phyloP scores from a whole-genome alignment of 2,113 vertebrate species.

The Stercorarius parasiticus region DNA sequence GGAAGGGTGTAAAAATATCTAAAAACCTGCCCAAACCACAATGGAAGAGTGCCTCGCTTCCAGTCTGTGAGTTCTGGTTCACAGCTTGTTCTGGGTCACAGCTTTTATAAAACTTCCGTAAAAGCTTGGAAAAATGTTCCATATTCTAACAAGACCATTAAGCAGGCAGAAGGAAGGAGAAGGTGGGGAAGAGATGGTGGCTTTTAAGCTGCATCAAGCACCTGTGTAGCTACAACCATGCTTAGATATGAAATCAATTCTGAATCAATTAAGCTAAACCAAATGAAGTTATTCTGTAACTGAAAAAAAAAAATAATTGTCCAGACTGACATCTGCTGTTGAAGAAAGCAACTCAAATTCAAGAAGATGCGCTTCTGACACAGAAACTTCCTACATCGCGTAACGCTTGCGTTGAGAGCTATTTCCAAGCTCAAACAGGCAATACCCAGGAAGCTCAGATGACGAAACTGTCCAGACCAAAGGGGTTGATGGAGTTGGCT shows the following conservation, averaged over 20 bases:
- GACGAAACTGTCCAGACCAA: background rate
- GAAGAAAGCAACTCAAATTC: background rate
- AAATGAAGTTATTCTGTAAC: background rate
- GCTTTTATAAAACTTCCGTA: background rate
- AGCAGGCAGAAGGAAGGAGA: background rate
- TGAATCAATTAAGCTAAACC: background rate
- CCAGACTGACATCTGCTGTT: background rate
- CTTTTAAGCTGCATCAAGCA: background rate
- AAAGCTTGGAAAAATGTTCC: background rate
- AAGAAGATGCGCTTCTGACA: background rate
- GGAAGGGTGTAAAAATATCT: background rate
- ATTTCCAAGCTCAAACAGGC: background rate
- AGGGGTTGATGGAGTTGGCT: background rate
- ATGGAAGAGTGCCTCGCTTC: too few species aligned
- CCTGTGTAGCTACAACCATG: background rate
- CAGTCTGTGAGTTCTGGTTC: background rate
- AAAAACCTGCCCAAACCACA: background rate
- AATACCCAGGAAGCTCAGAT: background rate
- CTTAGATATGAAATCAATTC: background rate
- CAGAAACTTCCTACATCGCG: background rate
- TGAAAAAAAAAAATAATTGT: background rate
- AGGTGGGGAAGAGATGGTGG: background rate
- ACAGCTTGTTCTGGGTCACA: background rate
- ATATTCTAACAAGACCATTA: background rate
- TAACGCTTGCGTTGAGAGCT: fast-evolving